Conservation (phyloP, 1,140 invertebrate genomes). For the Hormaphis cornu region DNA sequence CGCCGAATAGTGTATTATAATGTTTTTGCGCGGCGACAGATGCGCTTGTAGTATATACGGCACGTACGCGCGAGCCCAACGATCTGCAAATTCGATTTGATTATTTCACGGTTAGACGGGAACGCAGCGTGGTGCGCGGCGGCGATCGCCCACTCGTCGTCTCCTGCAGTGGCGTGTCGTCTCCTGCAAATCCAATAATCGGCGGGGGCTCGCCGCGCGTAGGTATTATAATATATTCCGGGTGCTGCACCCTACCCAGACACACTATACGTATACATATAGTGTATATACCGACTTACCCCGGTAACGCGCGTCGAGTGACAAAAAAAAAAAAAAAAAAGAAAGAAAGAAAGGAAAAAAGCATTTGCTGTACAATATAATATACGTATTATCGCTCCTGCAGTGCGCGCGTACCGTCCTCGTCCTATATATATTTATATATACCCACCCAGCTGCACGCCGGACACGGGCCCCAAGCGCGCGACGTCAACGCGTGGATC, state of each 20-base stretch:
- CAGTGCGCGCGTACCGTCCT: no score
- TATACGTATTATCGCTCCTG: no score
- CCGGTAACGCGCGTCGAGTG: no score
- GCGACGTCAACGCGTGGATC: no score
- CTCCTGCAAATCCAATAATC: conserved; percentile 16
- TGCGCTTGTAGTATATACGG: background rate
- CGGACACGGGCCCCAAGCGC: no score
- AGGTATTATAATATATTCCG: no score
- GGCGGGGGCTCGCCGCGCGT: background rate
- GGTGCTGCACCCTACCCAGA: background rate
- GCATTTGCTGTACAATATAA: no score
- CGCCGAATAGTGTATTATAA: background rate
- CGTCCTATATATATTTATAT: no score
- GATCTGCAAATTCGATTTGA: conserved; percentile 29
- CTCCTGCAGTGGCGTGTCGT: background rate
- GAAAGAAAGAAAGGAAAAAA: no score
- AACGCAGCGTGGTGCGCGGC: conserved; percentile 25
- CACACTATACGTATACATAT: background rate
- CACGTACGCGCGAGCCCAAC: background rate
- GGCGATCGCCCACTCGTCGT: background rate
- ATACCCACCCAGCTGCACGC: no score
- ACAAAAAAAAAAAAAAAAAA: no score
- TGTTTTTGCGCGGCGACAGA: conserved; percentile 23
- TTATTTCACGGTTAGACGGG: conserved; percentile 22
- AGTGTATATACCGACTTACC: no score